Conservation (phyloP, 2,888 invertebrate species). For the Bimastos eiseni region DNA sequence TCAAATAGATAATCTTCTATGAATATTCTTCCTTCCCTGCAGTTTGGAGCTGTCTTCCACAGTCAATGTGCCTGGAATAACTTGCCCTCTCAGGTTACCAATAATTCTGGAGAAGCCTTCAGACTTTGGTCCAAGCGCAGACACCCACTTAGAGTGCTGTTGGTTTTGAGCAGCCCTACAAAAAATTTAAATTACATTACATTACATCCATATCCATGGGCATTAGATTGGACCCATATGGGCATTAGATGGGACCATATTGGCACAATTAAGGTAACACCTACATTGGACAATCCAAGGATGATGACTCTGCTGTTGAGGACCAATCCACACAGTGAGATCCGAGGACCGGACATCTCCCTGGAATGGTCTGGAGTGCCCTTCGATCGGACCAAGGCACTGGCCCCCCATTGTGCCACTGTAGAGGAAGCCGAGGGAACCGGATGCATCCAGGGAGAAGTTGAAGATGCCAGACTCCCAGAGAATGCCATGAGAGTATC, state of each 20-base stretch:
- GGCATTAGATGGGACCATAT: too few relatives aligned
- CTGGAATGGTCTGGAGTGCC: neutral
- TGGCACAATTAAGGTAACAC: neutral
- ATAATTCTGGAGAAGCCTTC: too few relatives aligned
- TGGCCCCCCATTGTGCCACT: neutral
- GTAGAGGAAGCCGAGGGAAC: neutral
- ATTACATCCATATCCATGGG: too few relatives aligned
- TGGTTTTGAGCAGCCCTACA: too few relatives aligned
- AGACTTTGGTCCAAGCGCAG: too few relatives aligned
- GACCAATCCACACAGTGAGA: neutral
- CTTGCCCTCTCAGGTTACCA: too few relatives aligned
- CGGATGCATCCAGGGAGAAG: neutral
- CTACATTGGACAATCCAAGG: neutral
- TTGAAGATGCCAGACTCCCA: slow-evolving; percentile 24
- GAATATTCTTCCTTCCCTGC: too few relatives aligned
- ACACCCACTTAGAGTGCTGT: too few relatives aligned
- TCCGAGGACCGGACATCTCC: neutral
- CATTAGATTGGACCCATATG: too few relatives aligned
- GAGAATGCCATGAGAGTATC: neutral
- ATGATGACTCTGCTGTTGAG: neutral
- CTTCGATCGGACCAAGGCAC: slow-evolving; percentile 19
- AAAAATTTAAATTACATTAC: too few relatives aligned
- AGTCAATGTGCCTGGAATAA: too few relatives aligned
- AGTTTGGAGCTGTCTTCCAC: too few relatives aligned
- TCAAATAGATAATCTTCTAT: neutral